A percentile compares a stretch with the other conserved stretches of the same genome.
These are phyloP conservation scores for Agapornis canus DNA, from an alignment of 2,797 vertebrate species.

Conservation along the genomic window DNA sequence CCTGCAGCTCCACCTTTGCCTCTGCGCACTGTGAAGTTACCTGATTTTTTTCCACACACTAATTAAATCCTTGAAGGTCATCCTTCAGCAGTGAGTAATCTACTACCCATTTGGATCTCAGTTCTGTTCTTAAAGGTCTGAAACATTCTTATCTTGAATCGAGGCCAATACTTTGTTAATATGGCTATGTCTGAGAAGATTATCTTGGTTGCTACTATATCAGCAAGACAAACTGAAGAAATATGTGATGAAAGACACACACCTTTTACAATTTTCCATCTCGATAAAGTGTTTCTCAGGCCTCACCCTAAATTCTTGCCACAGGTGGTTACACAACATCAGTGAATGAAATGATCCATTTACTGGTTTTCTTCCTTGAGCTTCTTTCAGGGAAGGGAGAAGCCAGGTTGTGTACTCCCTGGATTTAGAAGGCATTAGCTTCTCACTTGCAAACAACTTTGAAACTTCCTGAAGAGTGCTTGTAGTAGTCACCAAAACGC, in stretches of 20 bases:
- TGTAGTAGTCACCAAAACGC: not conserved
- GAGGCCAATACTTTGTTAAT: constrained; percentile 22
- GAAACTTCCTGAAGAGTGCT: not conserved
- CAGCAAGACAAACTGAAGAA: constrained; percentile 45
- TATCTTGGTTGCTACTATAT: constrained; percentile 10
- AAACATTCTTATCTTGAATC: constrained; percentile 1
- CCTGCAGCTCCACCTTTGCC: not conserved
- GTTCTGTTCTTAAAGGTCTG: constrained; percentile 2
- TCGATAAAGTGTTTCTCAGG: constrained; percentile 34
- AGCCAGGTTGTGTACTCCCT: not conserved
- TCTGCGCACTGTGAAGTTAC: not conserved
- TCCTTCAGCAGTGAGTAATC: constrained; percentile 17
- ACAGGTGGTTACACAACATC: not conserved
- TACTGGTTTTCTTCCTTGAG: not conserved
- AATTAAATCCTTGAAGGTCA: constrained; percentile 24
- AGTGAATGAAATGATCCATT: constrained; percentile 9
- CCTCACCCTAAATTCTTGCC: constrained; percentile 55
- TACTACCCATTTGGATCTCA: not conserved
- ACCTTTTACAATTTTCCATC: constrained; percentile 16
- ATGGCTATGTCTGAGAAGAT: constrained; percentile 25
- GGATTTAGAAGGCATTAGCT: not conserved
- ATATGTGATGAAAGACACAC: constrained; percentile 13
- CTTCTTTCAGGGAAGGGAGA: not conserved
- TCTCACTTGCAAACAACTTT: not conserved
- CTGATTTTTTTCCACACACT: not conserved